Base-by-base conservation (phyloP, 2,888 invertebrate species). In the Nomada hirtipes region DNA sequence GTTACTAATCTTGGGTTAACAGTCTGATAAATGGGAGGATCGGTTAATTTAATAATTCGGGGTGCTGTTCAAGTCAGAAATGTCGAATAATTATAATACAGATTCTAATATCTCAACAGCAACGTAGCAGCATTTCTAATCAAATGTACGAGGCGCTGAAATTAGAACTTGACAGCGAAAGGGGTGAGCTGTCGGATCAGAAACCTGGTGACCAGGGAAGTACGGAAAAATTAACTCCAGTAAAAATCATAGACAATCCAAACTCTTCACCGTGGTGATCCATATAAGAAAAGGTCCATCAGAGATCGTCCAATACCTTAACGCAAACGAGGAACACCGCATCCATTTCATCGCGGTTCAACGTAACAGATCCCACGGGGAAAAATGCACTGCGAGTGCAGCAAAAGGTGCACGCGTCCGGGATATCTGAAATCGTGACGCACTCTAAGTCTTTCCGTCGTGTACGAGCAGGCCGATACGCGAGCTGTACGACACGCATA, bases 401-500 rank as follows among this genome's bases (percentile, higher is more conserved):
- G 55, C 23, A n/a, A 29, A 29, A 61, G 67, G 13, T 72, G 60
- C 67, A 53, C 7, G 36, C 29, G 36, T 36, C 18, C 42, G 23
- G 23, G 55, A 50, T 73, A 64, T 44, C 72, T 64, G 55, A 75
- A 84, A 84, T 86, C 79, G 71, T 63, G 83, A 76, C 60, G 57
- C 77, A 65, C 68, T 77, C 67, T 26, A 50, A 15, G 42, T 11
- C 57, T 20, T 50, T 69, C 77, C 75, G 59, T 59, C 81, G 82
- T 79, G 73, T 53, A 68, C 77, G 73, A 20, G 57, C 70, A 68
- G 82, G 55, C 52, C 78, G 87, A 84, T 79, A 83, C 59, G 57
- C 73, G 70, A 77, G 65, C 59, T 68, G 71, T 61, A 73, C 71
- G 76, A 57, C 74, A 23, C 69, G 70, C 82, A 57, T 79, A 79